A percentile compares a stretch with the other conserved stretches of the same genome.
Conservation (phyloP, 2,797 vertebrate species). For the Crotalus adamanteus region DNA sequence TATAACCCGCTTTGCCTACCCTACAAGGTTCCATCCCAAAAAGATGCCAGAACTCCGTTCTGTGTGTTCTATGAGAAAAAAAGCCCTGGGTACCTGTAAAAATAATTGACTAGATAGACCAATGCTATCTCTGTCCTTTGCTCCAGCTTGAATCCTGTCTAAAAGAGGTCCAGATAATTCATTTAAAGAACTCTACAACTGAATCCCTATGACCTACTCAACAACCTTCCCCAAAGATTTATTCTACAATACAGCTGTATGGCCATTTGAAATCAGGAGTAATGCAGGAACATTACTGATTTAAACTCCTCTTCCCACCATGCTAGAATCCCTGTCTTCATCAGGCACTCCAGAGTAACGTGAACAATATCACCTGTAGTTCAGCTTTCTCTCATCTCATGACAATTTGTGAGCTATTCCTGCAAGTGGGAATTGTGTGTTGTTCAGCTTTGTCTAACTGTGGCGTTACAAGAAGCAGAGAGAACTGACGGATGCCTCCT, state of each 20-base stretch:
- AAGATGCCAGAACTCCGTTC: no score
- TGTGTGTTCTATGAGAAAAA: no score
- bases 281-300: neutral
- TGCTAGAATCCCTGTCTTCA: neutral
- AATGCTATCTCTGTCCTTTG: neutral
- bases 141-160: neutral
- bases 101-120: neutral
- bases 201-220: neutral
- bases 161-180: neutral
- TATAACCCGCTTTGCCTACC: no score
- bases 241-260: neutral
- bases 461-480: neutral
- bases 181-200: neutral
- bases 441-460: neutral
- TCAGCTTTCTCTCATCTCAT: neutral
- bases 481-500: neutral
- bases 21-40: no score
- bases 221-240: neutral
- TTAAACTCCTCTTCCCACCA: neutral
- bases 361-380: neutral
- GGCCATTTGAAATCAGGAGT: neutral
- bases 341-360: neutral
- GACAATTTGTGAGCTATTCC: neutral
- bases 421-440: neutral
- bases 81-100: neutral